A percentile compares a stretch with the other conserved stretches of the same genome.
Evolutionary conservation across 1,140 invertebrate species (phyloP).

Genomic region (Triops longicaudatus): DNA sequence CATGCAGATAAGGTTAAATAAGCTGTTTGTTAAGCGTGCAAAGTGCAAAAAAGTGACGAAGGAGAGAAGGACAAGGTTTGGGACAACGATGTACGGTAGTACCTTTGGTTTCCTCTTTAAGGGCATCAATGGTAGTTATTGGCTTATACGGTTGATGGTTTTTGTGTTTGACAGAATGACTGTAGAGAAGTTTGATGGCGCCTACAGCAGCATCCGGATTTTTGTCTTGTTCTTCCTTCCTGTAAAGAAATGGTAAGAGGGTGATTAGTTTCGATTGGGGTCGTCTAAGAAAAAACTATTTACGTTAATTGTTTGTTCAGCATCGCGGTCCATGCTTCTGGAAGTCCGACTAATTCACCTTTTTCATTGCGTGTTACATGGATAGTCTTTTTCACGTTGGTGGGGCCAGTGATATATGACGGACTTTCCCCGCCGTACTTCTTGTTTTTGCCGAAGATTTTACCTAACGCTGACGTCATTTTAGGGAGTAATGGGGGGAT

Average conservation of each 20-base stretch:
- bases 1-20: conserved; percentile 20
- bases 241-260: conserved; percentile 27
- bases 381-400: conserved; percentile 66
- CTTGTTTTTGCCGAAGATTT: not conserved
- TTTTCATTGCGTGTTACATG: conserved; percentile 72
- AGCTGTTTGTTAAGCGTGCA: not conserved
- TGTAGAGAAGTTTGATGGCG: conserved; percentile 79
- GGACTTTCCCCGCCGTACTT: conserved; percentile 26
- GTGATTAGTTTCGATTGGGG: not conserved
- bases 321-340: conserved; percentile 64
- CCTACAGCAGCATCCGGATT: conserved; percentile 84
- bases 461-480: not conserved
- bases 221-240: conserved; percentile 71
- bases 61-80: not conserved
- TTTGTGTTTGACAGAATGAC: conserved; percentile 70
- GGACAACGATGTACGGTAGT: conserved; percentile 37
- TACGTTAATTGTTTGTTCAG: conserved; percentile 78
- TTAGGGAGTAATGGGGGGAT: not conserved
- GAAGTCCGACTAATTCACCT: conserved; percentile 66
- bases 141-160: conserved; percentile 62
- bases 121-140: conserved; percentile 63
- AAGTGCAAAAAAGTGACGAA: not conserved
- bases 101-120: conserved; percentile 70
- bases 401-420: conserved; percentile 61
- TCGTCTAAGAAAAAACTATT: too few species aligned